phyloP scores from a whole-genome alignment of 2,113 vertebrate genomes.

The Tapirus terrestris region DNA sequence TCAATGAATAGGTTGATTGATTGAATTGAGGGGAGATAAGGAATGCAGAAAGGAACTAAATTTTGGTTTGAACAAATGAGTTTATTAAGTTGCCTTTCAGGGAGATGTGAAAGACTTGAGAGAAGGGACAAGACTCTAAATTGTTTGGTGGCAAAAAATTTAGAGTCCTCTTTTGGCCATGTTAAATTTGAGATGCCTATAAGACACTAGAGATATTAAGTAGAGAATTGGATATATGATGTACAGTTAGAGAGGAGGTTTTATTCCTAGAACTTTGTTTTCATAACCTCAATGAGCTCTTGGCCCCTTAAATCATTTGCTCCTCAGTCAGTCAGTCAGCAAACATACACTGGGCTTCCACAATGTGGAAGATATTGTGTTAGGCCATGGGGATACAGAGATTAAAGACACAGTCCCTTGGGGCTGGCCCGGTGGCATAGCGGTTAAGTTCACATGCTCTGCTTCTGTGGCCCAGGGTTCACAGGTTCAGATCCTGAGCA shows the following conservation, averaged over 20 bases:
- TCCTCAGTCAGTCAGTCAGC: background rate
- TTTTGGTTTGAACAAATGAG: background rate
- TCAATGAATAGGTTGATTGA: background rate
- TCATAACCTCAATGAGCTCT: background rate
- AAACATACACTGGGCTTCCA: background rate
- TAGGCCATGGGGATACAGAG: background rate
- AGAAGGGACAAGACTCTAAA: background rate
- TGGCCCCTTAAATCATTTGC: background rate
- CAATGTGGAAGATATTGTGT: background rate
- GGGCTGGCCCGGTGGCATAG: no score
- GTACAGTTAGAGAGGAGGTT: background rate
- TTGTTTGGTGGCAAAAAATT: background rate
- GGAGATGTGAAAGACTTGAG: background rate
- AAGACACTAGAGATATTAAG: background rate
- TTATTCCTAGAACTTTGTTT: background rate
- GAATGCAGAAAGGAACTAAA: background rate
- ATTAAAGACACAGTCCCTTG: background rate
- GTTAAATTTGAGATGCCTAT: background rate
- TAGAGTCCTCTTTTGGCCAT: background rate
- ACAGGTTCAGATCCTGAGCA: no score
- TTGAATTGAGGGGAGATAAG: background rate
- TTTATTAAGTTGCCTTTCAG: background rate
- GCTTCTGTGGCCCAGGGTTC: no score
- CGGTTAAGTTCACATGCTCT: no score
- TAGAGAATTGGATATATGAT: background rate